Conservation (phyloP, 2,797 vertebrate species). For the Sebastes kiyomatsui region DNA sequence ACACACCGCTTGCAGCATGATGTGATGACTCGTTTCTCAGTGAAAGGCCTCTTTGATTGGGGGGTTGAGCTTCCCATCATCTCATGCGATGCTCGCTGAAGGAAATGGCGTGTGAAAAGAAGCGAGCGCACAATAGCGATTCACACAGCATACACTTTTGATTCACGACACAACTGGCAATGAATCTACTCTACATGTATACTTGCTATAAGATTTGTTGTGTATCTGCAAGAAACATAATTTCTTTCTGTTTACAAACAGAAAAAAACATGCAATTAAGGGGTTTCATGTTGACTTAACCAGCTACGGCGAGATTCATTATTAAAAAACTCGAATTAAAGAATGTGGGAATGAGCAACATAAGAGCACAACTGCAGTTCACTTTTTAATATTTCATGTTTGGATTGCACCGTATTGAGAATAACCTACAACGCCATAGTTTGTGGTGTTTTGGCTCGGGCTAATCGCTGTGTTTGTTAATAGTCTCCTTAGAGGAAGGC, state of each 20-base stretch:
- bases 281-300: slow-evolving; percentile 43
- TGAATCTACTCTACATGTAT: neutral
- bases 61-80: slow-evolving; percentile 19
- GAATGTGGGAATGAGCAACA: slow-evolving; percentile 17
- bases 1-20: slow-evolving; percentile 16
- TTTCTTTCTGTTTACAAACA: slow-evolving; percentile 5
- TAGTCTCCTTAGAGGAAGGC: slow-evolving; percentile 68
- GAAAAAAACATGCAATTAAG: slow-evolving; percentile 3
- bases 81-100: slow-evolving; percentile 7
- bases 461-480: slow-evolving; percentile 75
- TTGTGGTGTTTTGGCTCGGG: slow-evolving; percentile 32
- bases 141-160: slow-evolving; percentile 10
- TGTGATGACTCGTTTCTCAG: slow-evolving; percentile 39
- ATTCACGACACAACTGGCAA: slow-evolving; percentile 12
- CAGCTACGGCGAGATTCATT: neutral
- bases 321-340: slow-evolving; percentile 28
- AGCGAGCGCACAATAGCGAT: neutral
- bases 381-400: slow-evolving; percentile 47
- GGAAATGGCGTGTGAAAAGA: slow-evolving; percentile 20
- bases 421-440: slow-evolving; percentile 45
- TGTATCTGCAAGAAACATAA: neutral
- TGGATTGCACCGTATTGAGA: slow-evolving; percentile 29
- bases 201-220: neutral
- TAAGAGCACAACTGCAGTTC: neutral
- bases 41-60: slow-evolving; percentile 63